These are phyloP conservation scores for Thecocarcelia acutangulata DNA, from an alignment of 2,888 invertebrate species.

Conservation along the genomic window DNA sequence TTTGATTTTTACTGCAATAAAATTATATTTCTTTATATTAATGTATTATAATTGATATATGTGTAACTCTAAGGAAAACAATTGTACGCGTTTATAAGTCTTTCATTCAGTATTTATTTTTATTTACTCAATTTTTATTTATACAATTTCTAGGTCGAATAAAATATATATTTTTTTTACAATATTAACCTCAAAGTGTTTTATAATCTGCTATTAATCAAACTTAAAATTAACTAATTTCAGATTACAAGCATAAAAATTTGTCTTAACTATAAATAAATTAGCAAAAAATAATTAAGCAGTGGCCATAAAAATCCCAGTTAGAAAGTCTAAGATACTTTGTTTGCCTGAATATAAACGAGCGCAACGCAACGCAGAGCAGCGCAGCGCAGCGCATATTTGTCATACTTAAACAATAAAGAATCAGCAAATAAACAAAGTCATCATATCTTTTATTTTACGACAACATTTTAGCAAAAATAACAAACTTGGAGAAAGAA, in stretches of 20 bases:
- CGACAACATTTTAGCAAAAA: background rate
- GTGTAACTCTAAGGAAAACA: too few relatives aligned
- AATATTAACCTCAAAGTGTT: background rate
- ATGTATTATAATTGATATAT: too few relatives aligned
- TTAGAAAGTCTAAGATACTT: constrained; percentile 39
- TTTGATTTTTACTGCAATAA: too few relatives aligned
- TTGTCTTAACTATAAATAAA: background rate
- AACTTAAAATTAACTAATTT: background rate
- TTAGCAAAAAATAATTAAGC: constrained; percentile 24
- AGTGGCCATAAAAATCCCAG: constrained; percentile 10
- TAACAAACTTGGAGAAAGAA: constrained; percentile 23
- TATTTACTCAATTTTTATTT: too few relatives aligned
- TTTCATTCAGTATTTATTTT: too few relatives aligned
- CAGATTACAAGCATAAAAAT: background rate
- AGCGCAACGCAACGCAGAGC: too few relatives aligned
- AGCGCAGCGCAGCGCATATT: too few relatives aligned
- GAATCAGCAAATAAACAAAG: constrained; percentile 21
- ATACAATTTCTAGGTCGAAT: too few relatives aligned
- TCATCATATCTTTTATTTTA: background rate
- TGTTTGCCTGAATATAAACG: background rate
- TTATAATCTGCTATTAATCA: background rate
- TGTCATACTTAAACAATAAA: constrained; percentile 15
- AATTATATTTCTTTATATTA: too few relatives aligned
- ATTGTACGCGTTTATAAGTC: too few relatives aligned
- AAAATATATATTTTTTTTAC: too few relatives aligned